Base-by-base conservation (phyloP, 64 coral and sea anemone genomes). In the Acropora tenuis region DNA sequence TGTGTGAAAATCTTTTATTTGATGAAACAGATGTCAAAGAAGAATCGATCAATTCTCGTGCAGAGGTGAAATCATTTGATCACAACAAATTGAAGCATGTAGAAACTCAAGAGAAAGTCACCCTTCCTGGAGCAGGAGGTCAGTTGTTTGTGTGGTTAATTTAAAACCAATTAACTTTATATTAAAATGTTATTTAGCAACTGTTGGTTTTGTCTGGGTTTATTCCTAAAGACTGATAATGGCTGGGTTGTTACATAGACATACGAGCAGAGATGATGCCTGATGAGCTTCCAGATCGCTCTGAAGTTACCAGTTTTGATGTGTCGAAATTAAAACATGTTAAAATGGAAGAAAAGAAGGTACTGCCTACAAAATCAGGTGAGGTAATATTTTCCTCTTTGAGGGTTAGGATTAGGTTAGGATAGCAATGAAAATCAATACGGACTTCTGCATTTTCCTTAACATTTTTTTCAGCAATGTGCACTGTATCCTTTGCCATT, bases 81-180 rank as follows among this genome's bases (percentile, higher is more conserved):
- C 88, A 94, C 83, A 73, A 63, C 50, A 94, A 97, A 79, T 89
- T 97, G 41, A 97, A 97, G 69, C 95, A 97, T 88, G 95, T 97
- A 18, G 58, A 97, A 80, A 97, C 95, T 30, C 20, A 87, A 75
- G 95, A 97, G 73, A 97, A 97, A 53, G 93, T 94, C 15, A 73
- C 95, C 16, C 43, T 97, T n/a, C 95, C 95, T 5, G 86, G 92
- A 80, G 88, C 92, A 60, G 88, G 80, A 48, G 83, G 93, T 95
- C 41, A 80, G 89, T 78, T 75, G 30, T 30, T 30, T 30, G 30
- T 30, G 30, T 30, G 30, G 30, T 30, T 30, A 30, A 30, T 30
- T 30, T 30, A 30, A 30, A 30, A 30, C 30, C 30, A 30, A 30
- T 30, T 30, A 30, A 30, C 30, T 30, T 30, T 30, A 30, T 30